phyloP scores from a whole-genome alignment of 1,140 invertebrate genomes.

The Aporrectodea caliginosa region DNA sequence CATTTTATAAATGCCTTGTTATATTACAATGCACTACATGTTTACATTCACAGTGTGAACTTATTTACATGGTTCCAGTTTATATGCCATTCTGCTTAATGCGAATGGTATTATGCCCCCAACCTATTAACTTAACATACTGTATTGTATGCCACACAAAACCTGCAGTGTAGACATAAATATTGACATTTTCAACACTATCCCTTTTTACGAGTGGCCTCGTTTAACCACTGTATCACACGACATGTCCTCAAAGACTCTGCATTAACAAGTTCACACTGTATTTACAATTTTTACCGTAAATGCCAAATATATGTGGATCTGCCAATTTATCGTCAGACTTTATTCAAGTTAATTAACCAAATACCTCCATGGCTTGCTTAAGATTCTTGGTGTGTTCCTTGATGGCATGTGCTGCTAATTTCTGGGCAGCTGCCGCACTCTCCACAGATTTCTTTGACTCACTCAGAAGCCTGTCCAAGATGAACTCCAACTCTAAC shows the following conservation, averaged over 20 bases:
- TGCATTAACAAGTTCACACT: background rate
- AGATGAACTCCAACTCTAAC: conserved; percentile 43
- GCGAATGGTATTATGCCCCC: too few relatives aligned
- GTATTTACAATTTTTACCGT: background rate
- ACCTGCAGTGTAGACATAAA: too few relatives aligned
- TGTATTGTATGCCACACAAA: too few relatives aligned
- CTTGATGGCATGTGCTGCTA: conserved; percentile 40
- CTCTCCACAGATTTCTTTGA: conserved; percentile 33
- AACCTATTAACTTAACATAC: too few relatives aligned
- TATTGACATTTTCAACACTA: too few relatives aligned
- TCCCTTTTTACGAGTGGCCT: too few relatives aligned
- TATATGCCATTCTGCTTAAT: too few relatives aligned
- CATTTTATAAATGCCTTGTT: too few relatives aligned
- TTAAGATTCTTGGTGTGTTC: conserved; percentile 47
- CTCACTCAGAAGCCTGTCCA: conserved; percentile 40
- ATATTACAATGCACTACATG: too few relatives aligned
- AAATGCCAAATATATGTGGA: background rate
- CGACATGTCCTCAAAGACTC: background rate
- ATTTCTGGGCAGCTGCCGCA: conserved; percentile 39
- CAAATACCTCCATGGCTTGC: conserved; percentile 50
- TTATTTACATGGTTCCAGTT: too few relatives aligned
- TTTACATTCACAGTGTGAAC: too few relatives aligned
- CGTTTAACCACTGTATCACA: too few relatives aligned
- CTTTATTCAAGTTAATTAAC: conserved; percentile 39
- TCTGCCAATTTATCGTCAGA: background rate